Percentiles rank a stretch among this genome's conserved stretches.
phyloP scores from a whole-genome alignment of 92 coral and sea anemone species.

The Actinernus sp. region DNA sequence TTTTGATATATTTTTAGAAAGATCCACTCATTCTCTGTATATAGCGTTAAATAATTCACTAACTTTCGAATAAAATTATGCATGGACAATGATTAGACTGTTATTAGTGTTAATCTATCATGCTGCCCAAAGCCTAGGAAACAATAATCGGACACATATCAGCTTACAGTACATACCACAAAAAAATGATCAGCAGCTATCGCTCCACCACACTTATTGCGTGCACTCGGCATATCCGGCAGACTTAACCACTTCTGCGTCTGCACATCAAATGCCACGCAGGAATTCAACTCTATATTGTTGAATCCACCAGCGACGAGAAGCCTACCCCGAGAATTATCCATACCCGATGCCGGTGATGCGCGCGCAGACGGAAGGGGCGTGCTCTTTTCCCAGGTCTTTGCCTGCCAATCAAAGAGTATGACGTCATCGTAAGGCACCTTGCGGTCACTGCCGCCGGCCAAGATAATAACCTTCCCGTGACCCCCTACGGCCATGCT shows the following conservation, averaged over 20 bases:
- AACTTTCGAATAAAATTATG: too few relatives aligned
- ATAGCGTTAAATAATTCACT: too few relatives aligned
- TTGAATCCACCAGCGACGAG: constrained; percentile 78
- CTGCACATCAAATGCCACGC: constrained; percentile 65
- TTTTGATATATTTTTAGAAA: too few relatives aligned
- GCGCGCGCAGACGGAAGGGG: constrained; percentile 65
- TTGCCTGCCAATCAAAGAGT: constrained; percentile 71
- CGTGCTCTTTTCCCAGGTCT: constrained; percentile 61
- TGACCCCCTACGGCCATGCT: constrained; percentile 78
- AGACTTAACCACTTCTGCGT: constrained; percentile 64
- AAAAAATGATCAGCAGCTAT: constrained; percentile 68
- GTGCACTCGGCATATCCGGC: constrained; percentile 74
- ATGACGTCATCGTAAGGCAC: constrained; percentile 51
- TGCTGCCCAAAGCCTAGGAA: too few relatives aligned
- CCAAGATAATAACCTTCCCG: constrained; percentile 61
- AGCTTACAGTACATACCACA: constrained; percentile 82
- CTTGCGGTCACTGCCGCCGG: constrained; percentile 82
- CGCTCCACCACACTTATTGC: constrained; percentile 75
- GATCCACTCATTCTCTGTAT: too few relatives aligned
- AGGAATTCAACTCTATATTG: constrained; percentile 61
- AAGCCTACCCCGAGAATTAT: constrained; percentile 58
- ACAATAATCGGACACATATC: too few relatives aligned
- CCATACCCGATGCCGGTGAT: constrained; percentile 61
- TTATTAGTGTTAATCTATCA: too few relatives aligned
- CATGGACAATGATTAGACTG: too few relatives aligned